Conservation (phyloP, 2,113 vertebrate species). For the Rhinolophus sinicus region DNA sequence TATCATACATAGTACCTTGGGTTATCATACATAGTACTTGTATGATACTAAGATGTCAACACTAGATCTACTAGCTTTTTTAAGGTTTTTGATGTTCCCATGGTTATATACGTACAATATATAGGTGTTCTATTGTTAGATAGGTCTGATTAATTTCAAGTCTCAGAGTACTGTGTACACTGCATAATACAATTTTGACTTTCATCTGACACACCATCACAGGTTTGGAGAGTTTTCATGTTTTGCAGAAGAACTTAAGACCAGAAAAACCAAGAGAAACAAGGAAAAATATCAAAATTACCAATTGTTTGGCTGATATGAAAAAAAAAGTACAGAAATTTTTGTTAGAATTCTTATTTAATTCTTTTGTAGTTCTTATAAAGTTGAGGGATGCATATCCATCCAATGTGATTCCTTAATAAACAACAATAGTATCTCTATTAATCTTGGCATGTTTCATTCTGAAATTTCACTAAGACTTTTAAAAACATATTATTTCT, state of each 20-base stretch:
- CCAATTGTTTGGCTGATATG: background rate
- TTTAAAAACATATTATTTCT: background rate
- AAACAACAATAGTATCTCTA: background rate
- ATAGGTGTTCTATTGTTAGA: background rate
- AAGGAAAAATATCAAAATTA: background rate
- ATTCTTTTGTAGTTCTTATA: background rate
- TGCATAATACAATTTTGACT: background rate
- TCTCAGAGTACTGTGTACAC: background rate
- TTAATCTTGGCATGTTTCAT: background rate
- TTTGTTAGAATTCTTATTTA: background rate
- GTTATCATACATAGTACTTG: background rate
- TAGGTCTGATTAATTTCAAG: background rate
- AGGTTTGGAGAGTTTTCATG: background rate
- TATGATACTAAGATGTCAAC: background rate
- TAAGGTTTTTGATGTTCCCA: background rate
- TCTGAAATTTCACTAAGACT: background rate
- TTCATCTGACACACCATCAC: background rate
- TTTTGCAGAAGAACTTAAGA: background rate
- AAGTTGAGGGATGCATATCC: background rate
- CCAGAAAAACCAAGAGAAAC: background rate
- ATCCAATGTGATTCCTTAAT: background rate
- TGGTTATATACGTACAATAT: background rate
- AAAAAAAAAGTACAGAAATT: background rate
- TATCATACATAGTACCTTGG: too few species aligned
- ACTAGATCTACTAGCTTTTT: background rate